Evolutionary conservation across 2,797 vertebrate genomes (phyloP), one percentile per base, ranked within the genome.

Genomic region (Vultur gryphus): DNA sequence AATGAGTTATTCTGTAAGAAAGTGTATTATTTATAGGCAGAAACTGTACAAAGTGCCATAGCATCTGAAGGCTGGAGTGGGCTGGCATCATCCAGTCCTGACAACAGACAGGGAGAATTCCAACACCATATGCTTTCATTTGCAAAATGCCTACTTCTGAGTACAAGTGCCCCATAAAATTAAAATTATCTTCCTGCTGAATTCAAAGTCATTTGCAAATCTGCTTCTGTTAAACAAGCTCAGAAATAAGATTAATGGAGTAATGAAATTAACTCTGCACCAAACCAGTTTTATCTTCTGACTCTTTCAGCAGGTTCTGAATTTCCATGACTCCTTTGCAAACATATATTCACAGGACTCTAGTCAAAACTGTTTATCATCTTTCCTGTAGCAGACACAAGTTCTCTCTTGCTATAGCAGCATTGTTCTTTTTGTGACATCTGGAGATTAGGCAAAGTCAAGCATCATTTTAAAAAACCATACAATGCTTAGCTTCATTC

Each of bases 131-230:
- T 92, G 86, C 66, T 86, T 91, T 90, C 81, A 87, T 78, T 77
- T 90, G 58, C 67, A 89, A 83, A 93, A 87, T 4, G 2, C 73
- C 71, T 73, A 66, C 61, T 92, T 90, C 84, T 92, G 48, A 67
- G 54, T 81, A 84, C 86, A 84, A 95, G 43, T 70, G 41, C 9
- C 49, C 37, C 39, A 75, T 85, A 95, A 94, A 95, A 95, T 77
- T 73, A 86, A 83, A 95, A 91, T 93, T 92, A 73, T 87, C 71
- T 95, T 87, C 84, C 58, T 92, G 71, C 25, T 6, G 37, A 95
- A 84, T 52, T 93, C 77, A 84, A 94, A 96, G 87, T 87, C 28
- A 80, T 82, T 95, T 93, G 58, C 84, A 79, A 95, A 91, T 87
- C 65, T 61, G 17, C 49, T 79, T 94, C 84, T 83, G 70, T 76